phyloP scores from a whole-genome alignment of 2,888 invertebrate genomes.

The Parapristionchus giblindavisi region DNA sequence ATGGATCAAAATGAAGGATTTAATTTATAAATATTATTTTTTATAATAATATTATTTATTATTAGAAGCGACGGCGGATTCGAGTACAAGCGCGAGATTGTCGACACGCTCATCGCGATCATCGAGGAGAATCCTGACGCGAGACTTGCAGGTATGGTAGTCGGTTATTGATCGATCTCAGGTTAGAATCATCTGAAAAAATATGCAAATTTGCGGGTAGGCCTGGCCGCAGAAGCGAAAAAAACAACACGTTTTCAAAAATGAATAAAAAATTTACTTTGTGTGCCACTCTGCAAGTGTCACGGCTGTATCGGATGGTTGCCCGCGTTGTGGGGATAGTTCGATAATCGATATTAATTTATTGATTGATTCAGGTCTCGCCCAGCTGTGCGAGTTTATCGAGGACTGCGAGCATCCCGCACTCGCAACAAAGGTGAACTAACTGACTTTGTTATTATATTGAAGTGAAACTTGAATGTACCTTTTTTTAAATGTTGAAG shows the following conservation, averaged over 20 bases:
- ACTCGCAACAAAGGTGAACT: constrained; percentile 81
- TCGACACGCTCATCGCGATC: constrained; percentile 94
- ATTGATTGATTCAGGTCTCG: constrained; percentile 76
- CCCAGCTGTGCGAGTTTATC: constrained; percentile 98
- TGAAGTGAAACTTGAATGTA: neutral
- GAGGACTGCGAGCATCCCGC: constrained; percentile 99
- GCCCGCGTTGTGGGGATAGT: too few species aligned
- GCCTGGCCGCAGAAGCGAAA: neutral
- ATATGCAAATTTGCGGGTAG: neutral
- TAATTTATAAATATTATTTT: too few species aligned
- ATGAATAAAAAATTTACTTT: too few species aligned
- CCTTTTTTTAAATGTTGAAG: too few species aligned
- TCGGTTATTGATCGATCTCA: neutral
- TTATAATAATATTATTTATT: neutral
- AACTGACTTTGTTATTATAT: neutral
- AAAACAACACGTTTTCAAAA: too few species aligned
- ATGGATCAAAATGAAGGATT: too few species aligned
- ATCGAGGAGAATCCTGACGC: constrained; percentile 98
- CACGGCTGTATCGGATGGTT: neutral
- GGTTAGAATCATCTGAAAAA: neutral
- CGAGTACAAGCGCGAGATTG: constrained; percentile 97
- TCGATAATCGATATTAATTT: neutral
- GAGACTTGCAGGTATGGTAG: constrained; percentile 82
- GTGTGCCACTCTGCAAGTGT: too few species aligned
- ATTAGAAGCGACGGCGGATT: constrained; percentile 71